Percentiles rank a stretch among this genome's conserved stretches.
phyloP scores from a whole-genome alignment of 2,113 vertebrate genomes.

The Grantiella picta region DNA sequence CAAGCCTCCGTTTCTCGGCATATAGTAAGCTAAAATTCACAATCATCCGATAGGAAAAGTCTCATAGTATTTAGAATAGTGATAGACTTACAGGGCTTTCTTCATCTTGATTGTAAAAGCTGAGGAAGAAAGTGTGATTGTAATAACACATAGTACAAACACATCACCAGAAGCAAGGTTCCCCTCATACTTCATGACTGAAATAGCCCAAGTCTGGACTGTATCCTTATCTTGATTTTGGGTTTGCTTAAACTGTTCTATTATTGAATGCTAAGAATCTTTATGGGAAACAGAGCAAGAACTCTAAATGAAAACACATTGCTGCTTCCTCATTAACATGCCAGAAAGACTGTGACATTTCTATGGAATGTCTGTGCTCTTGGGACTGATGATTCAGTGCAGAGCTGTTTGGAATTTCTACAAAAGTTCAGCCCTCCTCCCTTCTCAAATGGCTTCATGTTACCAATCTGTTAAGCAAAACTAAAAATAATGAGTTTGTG shows the following conservation, averaged over 20 bases:
- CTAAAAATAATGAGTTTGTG: constrained; percentile 28
- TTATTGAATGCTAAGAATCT: neutral
- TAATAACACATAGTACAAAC: neutral
- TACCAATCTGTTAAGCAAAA: neutral
- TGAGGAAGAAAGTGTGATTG: neutral
- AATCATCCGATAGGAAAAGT: neutral
- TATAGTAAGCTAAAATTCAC: neutral
- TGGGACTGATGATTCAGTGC: constrained; percentile 62
- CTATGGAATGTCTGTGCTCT: constrained; percentile 12
- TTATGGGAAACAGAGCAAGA: neutral
- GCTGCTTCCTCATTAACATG: constrained; percentile 44
- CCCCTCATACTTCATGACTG: neutral
- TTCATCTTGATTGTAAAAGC: neutral
- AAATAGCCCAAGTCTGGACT: neutral
- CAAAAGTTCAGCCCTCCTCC: neutral
- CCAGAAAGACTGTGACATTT: constrained; percentile 60
- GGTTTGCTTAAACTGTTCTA: neutral
- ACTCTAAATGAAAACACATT: neutral
- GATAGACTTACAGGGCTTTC: neutral
- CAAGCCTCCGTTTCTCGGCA: too few relatives aligned
- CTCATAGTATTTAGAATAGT: neutral
- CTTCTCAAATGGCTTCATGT: constrained; percentile 5
- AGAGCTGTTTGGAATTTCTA: constrained; percentile 21
- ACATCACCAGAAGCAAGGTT: neutral
- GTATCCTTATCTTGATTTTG: neutral